A percentile compares a stretch with the other conserved stretches of the same genome.
These are phyloP conservation scores for Plumapathes pennacea DNA, from an alignment of 92 coral and sea anemone species.

Conservation along the genomic window DNA sequence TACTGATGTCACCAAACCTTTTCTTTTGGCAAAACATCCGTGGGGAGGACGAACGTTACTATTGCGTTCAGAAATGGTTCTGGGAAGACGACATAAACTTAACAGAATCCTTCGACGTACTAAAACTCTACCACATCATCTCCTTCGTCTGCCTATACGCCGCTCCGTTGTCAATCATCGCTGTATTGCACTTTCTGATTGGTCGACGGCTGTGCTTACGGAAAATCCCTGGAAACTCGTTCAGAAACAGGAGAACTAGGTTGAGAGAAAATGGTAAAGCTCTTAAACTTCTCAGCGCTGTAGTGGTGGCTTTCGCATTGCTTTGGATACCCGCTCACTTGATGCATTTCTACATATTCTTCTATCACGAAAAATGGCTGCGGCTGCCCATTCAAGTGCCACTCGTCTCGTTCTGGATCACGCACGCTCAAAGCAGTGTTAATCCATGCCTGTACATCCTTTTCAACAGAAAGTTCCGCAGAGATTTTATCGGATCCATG, in stretches of 20 bases:
- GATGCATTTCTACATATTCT: conserved; percentile 22
- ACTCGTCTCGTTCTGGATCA: conserved; percentile 13
- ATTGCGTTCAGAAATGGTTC: conserved; percentile 17
- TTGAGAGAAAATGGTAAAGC: conserved; percentile 28
- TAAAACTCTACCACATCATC: conserved; percentile 22
- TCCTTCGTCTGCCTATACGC: conserved; percentile 18
- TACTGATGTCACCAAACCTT: conserved; percentile 7
- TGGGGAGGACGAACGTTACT: background rate
- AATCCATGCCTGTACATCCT: conserved; percentile 40
- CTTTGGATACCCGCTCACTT: conserved; percentile 41
- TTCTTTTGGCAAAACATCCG: conserved; percentile 5
- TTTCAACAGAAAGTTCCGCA: conserved; percentile 22
- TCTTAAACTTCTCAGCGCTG: conserved; percentile 22
- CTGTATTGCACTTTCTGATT: conserved; percentile 16
- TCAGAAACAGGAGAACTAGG: conserved; percentile 17
- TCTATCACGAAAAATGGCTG: background rate
- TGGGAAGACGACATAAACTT: conserved; percentile 1
- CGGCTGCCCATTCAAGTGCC: background rate
- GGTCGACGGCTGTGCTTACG: conserved; percentile 29
- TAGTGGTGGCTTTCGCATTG: conserved; percentile 29
- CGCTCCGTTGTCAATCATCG: conserved; percentile 12
- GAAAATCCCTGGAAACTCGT: conserved; percentile 30
- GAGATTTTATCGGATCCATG: conserved; percentile 12
- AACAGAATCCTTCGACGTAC: conserved; percentile 1
- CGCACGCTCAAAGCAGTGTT: conserved; percentile 37